Conservation (phyloP, 2,888 invertebrate genomes). For the Pristionchus fissidentatus region DNA sequence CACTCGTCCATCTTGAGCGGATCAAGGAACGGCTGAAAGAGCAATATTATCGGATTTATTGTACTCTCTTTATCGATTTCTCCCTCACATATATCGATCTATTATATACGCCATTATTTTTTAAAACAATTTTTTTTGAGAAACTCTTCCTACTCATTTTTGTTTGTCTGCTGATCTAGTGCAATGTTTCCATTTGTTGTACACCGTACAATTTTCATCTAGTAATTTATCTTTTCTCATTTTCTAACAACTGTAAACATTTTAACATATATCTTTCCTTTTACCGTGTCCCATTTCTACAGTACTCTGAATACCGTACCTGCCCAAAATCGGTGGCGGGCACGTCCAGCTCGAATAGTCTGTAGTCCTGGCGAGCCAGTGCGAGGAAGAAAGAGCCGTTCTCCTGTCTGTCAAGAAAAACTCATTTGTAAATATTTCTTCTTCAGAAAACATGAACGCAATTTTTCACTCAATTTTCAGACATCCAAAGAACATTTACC, state of each 20-base stretch:
- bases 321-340: neutral
- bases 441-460: no score
- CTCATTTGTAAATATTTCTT: no score
- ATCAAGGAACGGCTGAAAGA: constrained; percentile 31
- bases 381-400: constrained; percentile 20
- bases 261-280: no score
- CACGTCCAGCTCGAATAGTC: neutral
- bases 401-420: neutral
- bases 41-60: neutral
- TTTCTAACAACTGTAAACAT: no score
- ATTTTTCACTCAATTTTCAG: neutral
- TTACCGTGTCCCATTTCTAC: neutral
- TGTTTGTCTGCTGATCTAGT: no score
- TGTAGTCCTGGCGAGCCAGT: neutral
- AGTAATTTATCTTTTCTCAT: no score
- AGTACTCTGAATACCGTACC: neutral
- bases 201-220: no score
- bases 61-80: neutral
- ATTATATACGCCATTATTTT: no score
- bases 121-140: no score
- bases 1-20: constrained; percentile 20
- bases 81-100: neutral
- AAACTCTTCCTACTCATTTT: no score
- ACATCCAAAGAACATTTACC: neutral
- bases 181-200: no score